Conservation (phyloP, 2,888 invertebrate species). For the Lasioglossum morio region DNA sequence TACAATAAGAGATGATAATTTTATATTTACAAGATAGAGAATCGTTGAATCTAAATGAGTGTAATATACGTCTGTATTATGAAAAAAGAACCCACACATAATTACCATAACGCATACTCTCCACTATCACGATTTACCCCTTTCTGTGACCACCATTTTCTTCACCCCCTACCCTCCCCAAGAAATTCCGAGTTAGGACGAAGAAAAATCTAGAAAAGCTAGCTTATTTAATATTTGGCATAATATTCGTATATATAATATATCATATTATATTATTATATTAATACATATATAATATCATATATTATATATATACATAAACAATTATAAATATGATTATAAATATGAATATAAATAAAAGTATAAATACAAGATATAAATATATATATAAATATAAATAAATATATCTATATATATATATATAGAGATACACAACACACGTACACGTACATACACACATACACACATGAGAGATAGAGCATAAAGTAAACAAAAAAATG, state of each 20-base stretch:
- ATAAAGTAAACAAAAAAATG: conserved; percentile 70
- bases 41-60: conserved; percentile 77
- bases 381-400: conserved; percentile 61
- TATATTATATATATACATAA: conserved; percentile 63
- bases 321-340: conserved; percentile 66
- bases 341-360: conserved; percentile 66
- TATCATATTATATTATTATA: conserved; percentile 73
- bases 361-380: conserved; percentile 67
- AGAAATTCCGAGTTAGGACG: conserved; percentile 73
- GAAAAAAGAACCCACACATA: conserved; percentile 60
- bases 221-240: conserved; percentile 83
- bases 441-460: conserved; percentile 55
- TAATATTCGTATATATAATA: conserved; percentile 81
- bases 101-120: conserved; percentile 32
- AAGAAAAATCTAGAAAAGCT: conserved; percentile 79
- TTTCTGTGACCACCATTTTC: conserved; percentile 63
- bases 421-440: conserved; percentile 53
- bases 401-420: conserved; percentile 60
- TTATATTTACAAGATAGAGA: conserved; percentile 81
- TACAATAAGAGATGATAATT: conserved; percentile 83
- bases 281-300: conserved; percentile 62
- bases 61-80: conserved; percentile 79
- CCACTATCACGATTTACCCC: conserved; percentile 38
- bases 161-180: conserved; percentile 50
- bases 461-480: conserved; percentile 70